Conservation (phyloP, 2,113 vertebrate species). For the Falcunculus frontatus region DNA sequence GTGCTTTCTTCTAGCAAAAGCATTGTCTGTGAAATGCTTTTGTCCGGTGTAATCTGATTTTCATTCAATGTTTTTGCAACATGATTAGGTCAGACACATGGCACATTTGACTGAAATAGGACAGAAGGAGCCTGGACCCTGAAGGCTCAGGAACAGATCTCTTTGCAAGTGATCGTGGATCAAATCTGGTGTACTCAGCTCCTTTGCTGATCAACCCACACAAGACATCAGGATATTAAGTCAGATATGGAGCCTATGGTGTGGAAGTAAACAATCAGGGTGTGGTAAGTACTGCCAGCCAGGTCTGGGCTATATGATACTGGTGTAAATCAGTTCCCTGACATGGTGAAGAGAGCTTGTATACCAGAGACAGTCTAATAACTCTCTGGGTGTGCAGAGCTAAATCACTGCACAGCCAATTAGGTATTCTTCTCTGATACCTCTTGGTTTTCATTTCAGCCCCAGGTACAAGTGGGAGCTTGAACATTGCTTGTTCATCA, state of each 20-base stretch:
- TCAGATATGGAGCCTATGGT: background rate
- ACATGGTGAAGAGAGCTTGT: background rate
- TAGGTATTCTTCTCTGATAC: background rate
- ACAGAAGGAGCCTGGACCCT: background rate
- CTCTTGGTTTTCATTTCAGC: background rate
- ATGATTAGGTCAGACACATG: background rate
- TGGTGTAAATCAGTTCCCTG: background rate
- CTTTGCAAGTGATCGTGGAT: background rate
- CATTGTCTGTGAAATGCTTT: background rate
- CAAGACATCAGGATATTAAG: background rate
- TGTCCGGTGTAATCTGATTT: background rate
- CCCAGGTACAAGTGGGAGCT: background rate
- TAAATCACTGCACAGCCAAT: background rate
- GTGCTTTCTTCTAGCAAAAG: background rate
- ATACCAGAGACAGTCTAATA: background rate
- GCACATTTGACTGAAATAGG: background rate
- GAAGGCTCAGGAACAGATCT: background rate
- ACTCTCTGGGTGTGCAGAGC: background rate
- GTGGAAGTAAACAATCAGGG: background rate
- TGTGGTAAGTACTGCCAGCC: background rate
- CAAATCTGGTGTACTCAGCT: background rate
- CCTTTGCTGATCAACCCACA: background rate
- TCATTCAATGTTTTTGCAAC: background rate
- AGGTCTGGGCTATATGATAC: background rate
- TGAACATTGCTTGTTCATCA: background rate